These are phyloP conservation scores for Ifrita kowaldi DNA, from an alignment of 2,113 vertebrate species.

Conservation along the genomic window DNA sequence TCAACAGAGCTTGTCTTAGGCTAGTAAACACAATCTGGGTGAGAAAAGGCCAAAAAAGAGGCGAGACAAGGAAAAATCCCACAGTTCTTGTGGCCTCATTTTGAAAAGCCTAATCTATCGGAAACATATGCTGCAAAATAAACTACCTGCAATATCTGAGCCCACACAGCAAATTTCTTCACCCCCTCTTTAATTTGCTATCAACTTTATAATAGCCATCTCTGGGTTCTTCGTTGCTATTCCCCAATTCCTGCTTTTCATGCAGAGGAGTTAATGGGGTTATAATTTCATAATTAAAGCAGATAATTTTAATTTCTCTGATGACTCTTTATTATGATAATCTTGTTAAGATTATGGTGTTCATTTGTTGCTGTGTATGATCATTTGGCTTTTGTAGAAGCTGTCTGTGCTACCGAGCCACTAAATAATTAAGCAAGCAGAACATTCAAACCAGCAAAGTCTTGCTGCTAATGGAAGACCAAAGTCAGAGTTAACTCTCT, in stretches of 20 bases:
- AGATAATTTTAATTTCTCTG: constrained; percentile 77
- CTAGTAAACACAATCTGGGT: neutral
- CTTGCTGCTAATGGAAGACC: constrained; percentile 46
- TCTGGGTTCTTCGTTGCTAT: constrained; percentile 56
- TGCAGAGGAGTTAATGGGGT: constrained; percentile 72
- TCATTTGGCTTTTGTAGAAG: constrained; percentile 58
- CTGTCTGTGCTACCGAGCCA: constrained; percentile 23
- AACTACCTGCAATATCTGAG: constrained; percentile 44
- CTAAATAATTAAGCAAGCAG: constrained; percentile 66
- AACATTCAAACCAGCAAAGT: constrained; percentile 15
- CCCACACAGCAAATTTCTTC: neutral
- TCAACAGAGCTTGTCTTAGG: neutral
- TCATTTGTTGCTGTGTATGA: constrained; percentile 66
- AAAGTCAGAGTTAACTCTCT: constrained; percentile 53
- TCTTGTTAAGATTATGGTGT: constrained; percentile 73
- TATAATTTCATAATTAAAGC: constrained; percentile 80
- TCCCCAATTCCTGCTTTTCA: constrained; percentile 67
- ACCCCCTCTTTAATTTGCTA: constrained; percentile 42
- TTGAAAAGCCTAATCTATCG: constrained; percentile 25
- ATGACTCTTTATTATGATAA: constrained; percentile 77
- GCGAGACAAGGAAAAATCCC: neutral
- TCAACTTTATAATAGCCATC: constrained; percentile 48
- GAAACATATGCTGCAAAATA: constrained; percentile 37
- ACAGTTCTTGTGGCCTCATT: neutral
- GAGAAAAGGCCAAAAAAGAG: neutral